Percentiles rank a stretch among this genome's conserved stretches.
phyloP scores from a whole-genome alignment of 2,797 vertebrate genomes.

The Chelon auratus region DNA sequence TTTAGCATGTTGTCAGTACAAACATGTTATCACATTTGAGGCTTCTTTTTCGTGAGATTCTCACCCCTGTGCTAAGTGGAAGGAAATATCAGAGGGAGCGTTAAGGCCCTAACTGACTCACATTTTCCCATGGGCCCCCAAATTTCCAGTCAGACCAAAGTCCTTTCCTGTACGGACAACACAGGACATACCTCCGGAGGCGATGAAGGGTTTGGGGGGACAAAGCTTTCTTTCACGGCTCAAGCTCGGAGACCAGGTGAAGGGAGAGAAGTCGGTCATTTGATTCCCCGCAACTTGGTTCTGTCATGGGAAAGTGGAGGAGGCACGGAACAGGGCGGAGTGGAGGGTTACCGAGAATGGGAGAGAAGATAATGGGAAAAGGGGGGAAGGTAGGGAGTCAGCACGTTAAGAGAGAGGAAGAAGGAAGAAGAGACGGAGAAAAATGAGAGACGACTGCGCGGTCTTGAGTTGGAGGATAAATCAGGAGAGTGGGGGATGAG shows the following conservation, averaged over 20 bases:
- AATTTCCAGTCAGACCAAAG: conserved; percentile 71
- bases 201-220: conserved; percentile 69
- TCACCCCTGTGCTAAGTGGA: conserved; percentile 15
- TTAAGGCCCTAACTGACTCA: conserved; percentile 41
- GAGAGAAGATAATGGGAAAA: conserved; percentile 26
- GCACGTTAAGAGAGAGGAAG: conserved; percentile 26
- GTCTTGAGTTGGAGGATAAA: conserved; percentile 24
- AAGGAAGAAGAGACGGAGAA: neutral
- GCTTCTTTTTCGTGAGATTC: conserved; percentile 27
- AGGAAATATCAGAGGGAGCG: conserved; percentile 43
- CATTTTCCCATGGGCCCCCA: conserved; percentile 67
- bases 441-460: conserved; percentile 3
- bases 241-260: conserved; percentile 67
- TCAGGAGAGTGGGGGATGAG: conserved; percentile 4
- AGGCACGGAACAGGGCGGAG: conserved; percentile 15
- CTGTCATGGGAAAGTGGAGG: conserved; percentile 74
- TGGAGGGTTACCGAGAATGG: neutral
- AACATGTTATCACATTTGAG: neutral
- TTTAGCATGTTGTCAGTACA: neutral
- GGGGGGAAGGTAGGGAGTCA: conserved; percentile 28
- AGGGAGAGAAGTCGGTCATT: conserved; percentile 63
- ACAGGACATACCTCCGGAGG: conserved; percentile 73
- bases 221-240: conserved; percentile 79
- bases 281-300: conserved; percentile 55
- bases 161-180: conserved; percentile 74